Evolutionary conservation across 2,888 invertebrate species (phyloP).

Genomic region (Diloba caeruleocephala): DNA sequence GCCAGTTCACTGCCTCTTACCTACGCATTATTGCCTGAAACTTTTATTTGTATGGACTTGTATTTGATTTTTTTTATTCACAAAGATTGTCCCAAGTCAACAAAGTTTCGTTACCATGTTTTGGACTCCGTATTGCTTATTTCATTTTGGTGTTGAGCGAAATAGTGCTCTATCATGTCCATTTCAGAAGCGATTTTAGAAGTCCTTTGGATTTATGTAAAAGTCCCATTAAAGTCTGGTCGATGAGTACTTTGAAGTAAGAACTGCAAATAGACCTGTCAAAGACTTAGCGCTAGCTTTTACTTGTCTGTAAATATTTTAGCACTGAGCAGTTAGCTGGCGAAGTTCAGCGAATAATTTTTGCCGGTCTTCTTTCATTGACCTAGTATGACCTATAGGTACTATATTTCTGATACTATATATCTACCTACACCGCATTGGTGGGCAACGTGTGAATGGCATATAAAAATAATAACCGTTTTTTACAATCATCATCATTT

Average conservation of each 20-base stretch:
- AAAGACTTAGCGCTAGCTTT: slow-evolving; percentile 28
- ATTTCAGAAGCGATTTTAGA: slow-evolving; percentile 1
- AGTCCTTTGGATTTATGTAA: neutral
- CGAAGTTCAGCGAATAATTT: neutral
- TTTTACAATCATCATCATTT: no score
- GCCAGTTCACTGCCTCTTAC: slow-evolving; percentile 12
- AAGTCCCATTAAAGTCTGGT: slow-evolving; percentile 27
- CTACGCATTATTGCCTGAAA: slow-evolving; percentile 22
- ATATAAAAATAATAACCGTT: no score
- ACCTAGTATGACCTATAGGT: no score
- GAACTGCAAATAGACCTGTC: slow-evolving; percentile 21
- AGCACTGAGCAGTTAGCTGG: neutral
- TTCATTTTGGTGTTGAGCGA: neutral
- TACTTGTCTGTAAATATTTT: neutral
- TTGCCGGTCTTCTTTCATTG: no score
- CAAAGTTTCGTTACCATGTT: slow-evolving; percentile 32
- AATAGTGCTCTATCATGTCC: slow-evolving; percentile 2
- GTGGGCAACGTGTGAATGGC: no score
- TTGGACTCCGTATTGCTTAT: slow-evolving; percentile 15
- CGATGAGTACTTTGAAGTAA: slow-evolving; percentile 17
- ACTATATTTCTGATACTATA: no score
- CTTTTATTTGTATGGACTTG: slow-evolving; percentile 42
- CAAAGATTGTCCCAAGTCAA: slow-evolving; percentile 50
- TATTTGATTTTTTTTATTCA: slow-evolving; percentile 40
- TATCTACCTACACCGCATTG: no score